Percentiles rank a stretch among this genome's conserved stretches.
Conservation (phyloP, 2,797 vertebrate species). For the Sternotherus odoratus region DNA sequence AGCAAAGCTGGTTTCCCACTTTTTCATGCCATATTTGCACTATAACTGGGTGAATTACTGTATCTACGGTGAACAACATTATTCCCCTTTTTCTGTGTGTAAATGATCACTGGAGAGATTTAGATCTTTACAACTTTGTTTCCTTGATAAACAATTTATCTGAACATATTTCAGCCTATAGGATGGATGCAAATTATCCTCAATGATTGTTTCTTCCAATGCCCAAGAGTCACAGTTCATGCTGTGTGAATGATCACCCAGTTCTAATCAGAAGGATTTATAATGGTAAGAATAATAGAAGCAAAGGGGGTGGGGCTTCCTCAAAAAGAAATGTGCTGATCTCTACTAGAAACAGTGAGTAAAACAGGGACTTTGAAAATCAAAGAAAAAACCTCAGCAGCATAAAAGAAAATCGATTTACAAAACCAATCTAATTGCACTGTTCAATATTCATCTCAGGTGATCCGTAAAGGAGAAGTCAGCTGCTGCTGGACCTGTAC, state of each 20-base stretch:
- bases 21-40: neutral
- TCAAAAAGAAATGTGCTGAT: neutral
- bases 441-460: slow-evolving; percentile 79
- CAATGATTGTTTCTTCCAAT: neutral
- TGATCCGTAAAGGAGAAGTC: slow-evolving; percentile 98
- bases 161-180: neutral
- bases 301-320: neutral
- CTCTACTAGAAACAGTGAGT: neutral
- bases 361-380: neutral
- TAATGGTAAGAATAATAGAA: neutral
- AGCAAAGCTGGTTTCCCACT: neutral
- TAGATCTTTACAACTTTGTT: neutral
- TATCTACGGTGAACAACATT: neutral
- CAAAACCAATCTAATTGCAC: neutral
- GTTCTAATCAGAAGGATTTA: neutral
- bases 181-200: neutral
- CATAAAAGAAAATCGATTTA: neutral
- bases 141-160: neutral
- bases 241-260: neutral
- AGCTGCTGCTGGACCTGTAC: slow-evolving; percentile 99
- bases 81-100: neutral
- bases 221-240: neutral
- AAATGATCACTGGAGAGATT: neutral
- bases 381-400: rapidly evolving
- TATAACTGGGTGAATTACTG: neutral